Conservation (phyloP, 2,888 invertebrate genomes). For the Leucoma salicis region DNA sequence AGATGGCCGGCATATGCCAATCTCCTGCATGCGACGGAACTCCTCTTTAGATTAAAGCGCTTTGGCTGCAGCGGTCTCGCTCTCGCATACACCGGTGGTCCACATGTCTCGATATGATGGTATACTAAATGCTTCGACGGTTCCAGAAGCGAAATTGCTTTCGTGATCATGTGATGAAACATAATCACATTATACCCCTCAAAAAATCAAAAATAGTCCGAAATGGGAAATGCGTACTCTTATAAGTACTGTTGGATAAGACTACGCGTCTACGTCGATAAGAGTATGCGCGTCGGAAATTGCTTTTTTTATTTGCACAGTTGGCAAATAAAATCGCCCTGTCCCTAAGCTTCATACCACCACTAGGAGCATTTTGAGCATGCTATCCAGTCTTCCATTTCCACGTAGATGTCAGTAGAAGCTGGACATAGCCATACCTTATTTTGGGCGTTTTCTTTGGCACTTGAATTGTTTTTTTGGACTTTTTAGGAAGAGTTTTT, state of each 20-base stretch:
- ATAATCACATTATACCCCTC: not conserved
- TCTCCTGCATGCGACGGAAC: too few relatives aligned
- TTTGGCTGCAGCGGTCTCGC: too few relatives aligned
- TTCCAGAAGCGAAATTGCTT: too few relatives aligned
- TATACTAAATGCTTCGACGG: too few relatives aligned
- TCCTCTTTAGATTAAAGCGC: too few relatives aligned
- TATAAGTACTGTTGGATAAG: not conserved
- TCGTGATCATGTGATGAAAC: too few relatives aligned
- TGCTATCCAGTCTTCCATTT: slow-evolving; percentile 9
- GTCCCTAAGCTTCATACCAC: slow-evolving; percentile 8
- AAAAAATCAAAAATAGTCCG: not conserved
- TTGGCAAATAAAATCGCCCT: too few relatives aligned
- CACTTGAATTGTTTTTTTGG: slow-evolving; percentile 6
- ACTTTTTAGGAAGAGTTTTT: not conserved
- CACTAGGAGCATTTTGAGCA: slow-evolving; percentile 4
- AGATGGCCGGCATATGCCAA: too few relatives aligned
- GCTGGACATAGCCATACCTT: slow-evolving; percentile 8
- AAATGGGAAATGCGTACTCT: not conserved
- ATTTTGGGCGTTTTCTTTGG: slow-evolving; percentile 7
- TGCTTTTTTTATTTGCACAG: not conserved
- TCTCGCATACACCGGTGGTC: too few relatives aligned
- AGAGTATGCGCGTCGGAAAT: not conserved
- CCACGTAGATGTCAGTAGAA: slow-evolving; percentile 7
- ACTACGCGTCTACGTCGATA: too few relatives aligned
- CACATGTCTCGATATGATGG: too few relatives aligned